These are phyloP conservation scores for Rutilus rutilus DNA, from an alignment of 2,113 vertebrate species.

Conservation along the genomic window DNA sequence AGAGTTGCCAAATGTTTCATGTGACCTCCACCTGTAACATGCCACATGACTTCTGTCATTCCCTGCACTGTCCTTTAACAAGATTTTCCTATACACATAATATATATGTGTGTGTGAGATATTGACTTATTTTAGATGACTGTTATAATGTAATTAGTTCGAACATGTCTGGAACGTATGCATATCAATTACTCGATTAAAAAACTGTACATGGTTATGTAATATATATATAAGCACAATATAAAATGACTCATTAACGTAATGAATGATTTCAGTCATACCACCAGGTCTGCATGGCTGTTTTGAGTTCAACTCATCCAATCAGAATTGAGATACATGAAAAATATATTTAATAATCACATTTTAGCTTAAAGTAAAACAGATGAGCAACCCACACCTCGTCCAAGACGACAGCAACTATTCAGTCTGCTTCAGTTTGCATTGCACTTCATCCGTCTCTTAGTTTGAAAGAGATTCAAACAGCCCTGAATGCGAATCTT, in stretches of 20 bases:
- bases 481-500: background rate
- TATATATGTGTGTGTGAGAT: no score
- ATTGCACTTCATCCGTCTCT: background rate
- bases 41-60: conserved; percentile 51
- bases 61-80: conserved; percentile 68
- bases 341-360: background rate
- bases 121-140: no score
- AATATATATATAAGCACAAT: background rate
- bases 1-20: conserved; percentile 72
- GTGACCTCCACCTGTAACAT: background rate
- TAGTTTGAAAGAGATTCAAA: conserved; percentile 71
- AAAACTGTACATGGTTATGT: no score
- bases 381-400: no score
- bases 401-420: background rate
- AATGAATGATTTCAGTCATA: background rate
- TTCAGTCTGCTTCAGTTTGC: background rate
- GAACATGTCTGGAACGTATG: no score
- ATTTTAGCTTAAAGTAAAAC: background rate
- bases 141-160: no score
- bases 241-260: background rate
- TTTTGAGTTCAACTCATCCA: background rate
- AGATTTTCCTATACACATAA: conserved; percentile 73
- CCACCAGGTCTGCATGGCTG: no score
- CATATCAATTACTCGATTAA: no score
- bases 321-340: background rate